Conservation (phyloP, 2,888 invertebrate genomes). For the Ellobium chinense region DNA sequence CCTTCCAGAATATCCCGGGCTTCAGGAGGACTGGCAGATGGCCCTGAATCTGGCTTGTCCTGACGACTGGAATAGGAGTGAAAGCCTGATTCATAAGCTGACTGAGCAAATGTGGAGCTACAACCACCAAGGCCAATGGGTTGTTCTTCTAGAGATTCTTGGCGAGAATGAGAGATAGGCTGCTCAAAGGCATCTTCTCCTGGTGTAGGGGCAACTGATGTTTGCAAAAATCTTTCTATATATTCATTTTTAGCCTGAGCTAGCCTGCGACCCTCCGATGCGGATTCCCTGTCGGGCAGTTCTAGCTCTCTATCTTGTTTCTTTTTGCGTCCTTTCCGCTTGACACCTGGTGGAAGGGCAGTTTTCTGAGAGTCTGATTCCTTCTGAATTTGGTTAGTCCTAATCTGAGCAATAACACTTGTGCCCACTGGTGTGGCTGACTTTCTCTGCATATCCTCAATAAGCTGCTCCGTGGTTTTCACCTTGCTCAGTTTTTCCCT, state of each 20-base stretch:
- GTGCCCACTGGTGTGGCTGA: conserved; percentile 71
- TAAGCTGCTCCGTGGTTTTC: conserved; percentile 89
- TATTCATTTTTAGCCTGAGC: conserved; percentile 78
- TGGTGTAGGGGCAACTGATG: conserved; percentile 66
- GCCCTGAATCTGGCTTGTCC: conserved; percentile 42
- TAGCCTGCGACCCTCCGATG: conserved; percentile 62
- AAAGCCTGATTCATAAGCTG: conserved; percentile 34
- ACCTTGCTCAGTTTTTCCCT: conserved; percentile 81
- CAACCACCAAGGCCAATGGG: conserved; percentile 33
- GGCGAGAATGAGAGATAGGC: conserved; percentile 53
- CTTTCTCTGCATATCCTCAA: conserved; percentile 85
- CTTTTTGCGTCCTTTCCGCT: conserved; percentile 69
- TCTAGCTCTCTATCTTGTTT: conserved; percentile 58
- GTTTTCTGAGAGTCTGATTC: conserved; percentile 64
- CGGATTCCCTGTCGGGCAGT: conserved; percentile 55
- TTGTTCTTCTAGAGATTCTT: conserved; percentile 45
- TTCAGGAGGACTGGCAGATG: conserved; percentile 50
- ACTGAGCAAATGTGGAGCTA: conserved; percentile 34
- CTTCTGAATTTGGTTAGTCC: conserved; percentile 73
- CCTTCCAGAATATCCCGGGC: conserved; percentile 36
- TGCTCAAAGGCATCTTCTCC: conserved; percentile 82
- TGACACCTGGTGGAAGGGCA: conserved; percentile 72
- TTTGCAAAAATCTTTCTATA: conserved; percentile 78
- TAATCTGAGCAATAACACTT: conserved; percentile 71
- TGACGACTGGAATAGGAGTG: conserved; percentile 31